Evolutionary conservation across 2,888 invertebrate genomes (phyloP), one percentile per base, ranked within the genome.

Genomic region (Crioceris asparagi): DNA sequence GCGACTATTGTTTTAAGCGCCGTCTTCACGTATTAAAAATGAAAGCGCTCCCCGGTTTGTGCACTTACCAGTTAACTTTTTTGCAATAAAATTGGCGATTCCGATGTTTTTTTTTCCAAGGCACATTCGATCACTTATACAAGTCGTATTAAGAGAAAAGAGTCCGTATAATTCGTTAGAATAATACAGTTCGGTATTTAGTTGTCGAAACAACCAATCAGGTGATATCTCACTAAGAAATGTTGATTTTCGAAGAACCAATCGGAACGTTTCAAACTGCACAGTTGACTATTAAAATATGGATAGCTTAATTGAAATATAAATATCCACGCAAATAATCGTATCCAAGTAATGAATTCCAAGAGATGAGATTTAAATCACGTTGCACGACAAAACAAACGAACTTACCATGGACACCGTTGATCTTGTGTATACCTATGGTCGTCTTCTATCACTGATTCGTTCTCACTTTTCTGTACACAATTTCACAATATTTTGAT

Each of bases 171-270:
- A 66, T 68, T 67, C 66, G 66, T 62, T 63, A 62, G 61, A 64
- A 65, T 64, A 65, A 64, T 63, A 62, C 62, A 58, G 61, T 63
- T 63, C 61, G 57, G 60, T 60, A 61, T 60, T 61, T 60, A 61
- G 60, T 60, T 63, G 62, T 61, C 61, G 60, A 63, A 62, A 62
- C 57, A 56, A 64, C 69, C 68, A 65, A 66, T 65, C 65, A 65
- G 65, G 62, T 64, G 64, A 64, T 64, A 61, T 62, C 59, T 62
- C 56, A 54, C 54, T 53, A 57, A 58, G 60, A 66, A 66, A 65
- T 65, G 64, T 65, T 64, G 63, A 64, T 64, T 61, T 59, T 54
- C 57, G 48, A 51, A 50, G 53, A 53, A 49, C 64, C 65, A 65
- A 65, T 65, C 54, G 59, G 54, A 54, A 52, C 46, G 40, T 54